A percentile compares a stretch with the other conserved stretches of the same genome.
Evolutionary conservation across 2,888 invertebrate genomes (phyloP).

Genomic region (Caradrina kadenii): DNA sequence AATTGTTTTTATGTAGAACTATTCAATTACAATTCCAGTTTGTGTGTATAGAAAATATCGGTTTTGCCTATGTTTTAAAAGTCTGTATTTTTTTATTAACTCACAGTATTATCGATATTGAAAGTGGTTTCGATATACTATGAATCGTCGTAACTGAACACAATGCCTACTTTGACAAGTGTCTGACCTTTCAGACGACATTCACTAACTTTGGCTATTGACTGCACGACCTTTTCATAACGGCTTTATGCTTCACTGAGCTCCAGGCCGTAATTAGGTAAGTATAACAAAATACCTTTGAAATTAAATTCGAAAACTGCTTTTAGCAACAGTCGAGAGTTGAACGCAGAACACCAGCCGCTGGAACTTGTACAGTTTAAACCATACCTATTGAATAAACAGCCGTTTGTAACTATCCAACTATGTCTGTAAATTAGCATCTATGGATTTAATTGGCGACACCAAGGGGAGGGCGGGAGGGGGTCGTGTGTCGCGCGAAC

Average conservation of each 20-base stretch:
- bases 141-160: background rate
- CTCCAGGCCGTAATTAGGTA: conserved; percentile 39
- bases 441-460: conserved; percentile 61
- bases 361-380: conserved; percentile 44
- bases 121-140: background rate
- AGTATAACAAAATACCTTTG: conserved; percentile 53
- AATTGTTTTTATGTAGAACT: conserved; percentile 21
- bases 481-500: conserved; percentile 47
- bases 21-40: conserved; percentile 8
- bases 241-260: conserved; percentile 33
- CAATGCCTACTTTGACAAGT: background rate
- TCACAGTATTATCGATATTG: background rate
- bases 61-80: conserved; percentile 5
- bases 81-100: conserved; percentile 1
- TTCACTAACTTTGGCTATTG: conserved; percentile 48
- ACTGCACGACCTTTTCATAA: conserved; percentile 36
- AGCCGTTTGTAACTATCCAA: conserved; percentile 60
- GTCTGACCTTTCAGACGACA: conserved; percentile 27
- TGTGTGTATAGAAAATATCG: background rate
- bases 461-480: conserved; percentile 1
- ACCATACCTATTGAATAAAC: conserved; percentile 57
- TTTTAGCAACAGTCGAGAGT: conserved; percentile 39
- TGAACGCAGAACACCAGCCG: conserved; percentile 17
- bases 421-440: conserved; percentile 64
- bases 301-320: conserved; percentile 60